Base-by-base conservation (phyloP, 2,113 vertebrate genomes). In the Azemiops feae region DNA sequence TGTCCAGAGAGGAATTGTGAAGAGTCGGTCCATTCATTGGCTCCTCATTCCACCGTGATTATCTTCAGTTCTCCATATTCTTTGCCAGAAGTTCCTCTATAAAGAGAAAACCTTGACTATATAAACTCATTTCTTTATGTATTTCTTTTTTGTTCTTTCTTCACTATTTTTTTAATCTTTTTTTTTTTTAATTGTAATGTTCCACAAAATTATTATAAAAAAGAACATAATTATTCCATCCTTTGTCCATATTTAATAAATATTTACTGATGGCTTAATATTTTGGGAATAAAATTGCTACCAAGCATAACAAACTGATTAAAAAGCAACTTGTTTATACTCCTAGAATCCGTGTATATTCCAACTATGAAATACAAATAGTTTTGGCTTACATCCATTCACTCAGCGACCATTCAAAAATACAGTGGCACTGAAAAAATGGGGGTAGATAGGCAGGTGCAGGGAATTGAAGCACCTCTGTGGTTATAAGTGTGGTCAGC, bases 261-360 rank as follows among this genome's bases (percentile, higher is more conserved):
- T 74, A 85, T 96, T 93, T 55, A 50, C 50, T 93, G 92, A 90
- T 94, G 34, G 43, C 89, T 91, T 20, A 85, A 91, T 95, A 86
- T 81, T 93, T 43, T 90, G 58, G 39, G 10, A 58, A n/a, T 27
- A 55, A 91, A n/a, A 91, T 54, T 6, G 22, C 74, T 94, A 88
- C 92, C 91, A 93, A 95, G 92, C 91, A 95, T 92, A 94, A 85
- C 20, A 87, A 43, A 95, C 16, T 91, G 93, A 5, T 88, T 22
- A 10, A 91, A 91, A 95, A 95, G 95, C 9, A 0, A 12, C 95
- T 96, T 43, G 22, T 39, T 93, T 93, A 55, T 60, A 2, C 92
- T 96, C 93, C 47, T 94, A 34, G 92, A 94, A 74, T 87, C 92
- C 88, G 60, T 9, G 55, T 64, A 93, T 8, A 5, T 94, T 87